Conservation (phyloP, 2,113 vertebrate species). For the Caretta caretta region DNA sequence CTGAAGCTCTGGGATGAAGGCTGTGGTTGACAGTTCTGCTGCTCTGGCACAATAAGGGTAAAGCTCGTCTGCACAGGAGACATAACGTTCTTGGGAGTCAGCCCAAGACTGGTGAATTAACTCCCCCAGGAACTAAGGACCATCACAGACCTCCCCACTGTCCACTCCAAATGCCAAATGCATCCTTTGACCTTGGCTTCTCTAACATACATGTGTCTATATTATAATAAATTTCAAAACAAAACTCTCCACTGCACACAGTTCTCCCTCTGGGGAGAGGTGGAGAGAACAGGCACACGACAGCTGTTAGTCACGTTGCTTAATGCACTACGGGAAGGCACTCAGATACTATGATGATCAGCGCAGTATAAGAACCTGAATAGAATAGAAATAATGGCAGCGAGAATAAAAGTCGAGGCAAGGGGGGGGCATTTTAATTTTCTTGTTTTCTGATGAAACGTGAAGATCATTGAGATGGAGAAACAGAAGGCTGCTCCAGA, state of each 20-base stretch:
- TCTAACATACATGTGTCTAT: neutral
- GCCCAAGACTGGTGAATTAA: neutral
- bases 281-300: neutral
- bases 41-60: neutral
- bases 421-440: neutral
- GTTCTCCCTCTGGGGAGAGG: neutral
- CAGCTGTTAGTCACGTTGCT: neutral
- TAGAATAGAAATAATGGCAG: neutral
- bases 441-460: neutral
- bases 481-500: neutral
- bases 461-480: neutral
- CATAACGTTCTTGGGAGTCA: neutral
- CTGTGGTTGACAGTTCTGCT: neutral
- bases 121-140: neutral
- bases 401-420: rapidly evolving
- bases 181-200: neutral
- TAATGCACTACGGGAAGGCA: neutral
- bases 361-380: neutral
- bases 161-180: neutral
- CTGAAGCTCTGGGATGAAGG: neutral
- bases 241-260: neutral
- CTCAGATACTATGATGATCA: neutral
- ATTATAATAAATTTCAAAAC: neutral
- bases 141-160: neutral
- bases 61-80: neutral